Evolutionary conservation across 2,888 invertebrate genomes (phyloP).

Genomic region (Scotopteryx bipunctaria): DNA sequence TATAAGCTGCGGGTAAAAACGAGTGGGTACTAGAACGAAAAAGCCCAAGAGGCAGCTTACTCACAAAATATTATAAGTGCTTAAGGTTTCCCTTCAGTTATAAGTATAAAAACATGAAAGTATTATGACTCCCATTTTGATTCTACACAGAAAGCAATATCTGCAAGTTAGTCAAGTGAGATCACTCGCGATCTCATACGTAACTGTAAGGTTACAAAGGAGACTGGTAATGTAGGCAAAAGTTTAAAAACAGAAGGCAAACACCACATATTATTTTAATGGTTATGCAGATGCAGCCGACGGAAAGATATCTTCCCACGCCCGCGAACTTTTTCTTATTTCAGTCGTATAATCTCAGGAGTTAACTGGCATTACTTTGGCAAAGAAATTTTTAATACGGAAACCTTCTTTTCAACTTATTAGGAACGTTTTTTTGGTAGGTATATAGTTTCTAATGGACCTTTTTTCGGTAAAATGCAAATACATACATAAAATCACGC

Average conservation of each 20-base stretch:
- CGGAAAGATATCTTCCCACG: conserved; percentile 33
- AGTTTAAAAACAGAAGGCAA: conserved; percentile 13
- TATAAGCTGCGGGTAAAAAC: conserved; percentile 44
- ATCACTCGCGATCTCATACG: neutral
- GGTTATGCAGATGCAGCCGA: conserved; percentile 32
- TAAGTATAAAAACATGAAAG: conserved; percentile 33
- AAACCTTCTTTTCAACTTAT: conserved; percentile 60
- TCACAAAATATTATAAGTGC: conserved; percentile 43
- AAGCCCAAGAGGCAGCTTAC: conserved; percentile 36
- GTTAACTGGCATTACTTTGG: conserved; percentile 55
- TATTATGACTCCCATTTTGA: conserved; percentile 20
- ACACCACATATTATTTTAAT: conserved; percentile 19
- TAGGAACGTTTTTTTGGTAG: conserved; percentile 48
- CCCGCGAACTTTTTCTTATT: conserved; percentile 52
- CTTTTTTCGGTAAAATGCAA: neutral
- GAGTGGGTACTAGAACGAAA: conserved; percentile 40
- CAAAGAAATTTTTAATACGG: conserved; percentile 54
- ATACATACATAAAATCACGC: too few species aligned
- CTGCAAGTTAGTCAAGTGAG: neutral
- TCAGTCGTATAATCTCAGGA: conserved; percentile 52
- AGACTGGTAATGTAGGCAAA: neutral
- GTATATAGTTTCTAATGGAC: conserved; percentile 7
- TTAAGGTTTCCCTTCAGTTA: conserved; percentile 34
- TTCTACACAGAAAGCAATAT: neutral
- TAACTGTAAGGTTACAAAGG: neutral